Evolutionary conservation across 2,113 vertebrate species (phyloP), one percentile per base, ranked within the genome.

Genomic region (Columba livia): DNA sequence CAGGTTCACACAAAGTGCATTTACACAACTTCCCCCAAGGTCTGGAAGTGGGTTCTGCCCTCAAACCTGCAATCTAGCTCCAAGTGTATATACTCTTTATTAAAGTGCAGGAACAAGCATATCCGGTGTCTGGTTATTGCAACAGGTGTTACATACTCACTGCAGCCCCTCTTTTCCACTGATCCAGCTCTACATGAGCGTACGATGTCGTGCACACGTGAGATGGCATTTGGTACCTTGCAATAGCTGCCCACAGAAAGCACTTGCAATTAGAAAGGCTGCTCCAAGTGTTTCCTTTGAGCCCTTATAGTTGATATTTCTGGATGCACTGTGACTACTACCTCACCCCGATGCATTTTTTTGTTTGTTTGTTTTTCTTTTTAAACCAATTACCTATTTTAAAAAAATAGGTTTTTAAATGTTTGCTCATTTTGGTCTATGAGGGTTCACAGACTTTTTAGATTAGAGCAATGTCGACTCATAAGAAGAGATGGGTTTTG

Each of bases 321-420:
- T 93, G 94, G 92, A 93, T 90, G 90, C 93, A 90, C 95, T 94
- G 92, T 91, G 82, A 95, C 81, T 95, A 89, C 91, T 97, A 93
- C 90, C 95, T 97, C 97, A 94, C 92, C 92, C 81, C 36, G 3
- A 75, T 14, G 36, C 77, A 56, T 88, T 88, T 89, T 50, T 42
- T 40, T 38, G 60, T 28, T 72, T 50, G 48, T 50, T 67, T 15
- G 24, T 66, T 88, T 91, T 53, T 54, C 50, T 94, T 96, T 82
- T 70, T 57, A 85, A 97, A 89, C n/a, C n/a, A 64, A 78, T 42
- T 54, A 50, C 89, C 94, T 96, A 47, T 92, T 94, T 96, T 73
- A 78, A 80, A 70, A 94, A 71, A 94, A 71, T 71, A 86, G 62
- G 53, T 77, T 88, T 95, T 80, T 61, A 79, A 48, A 38, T 78